Conservation (phyloP, 2,888 invertebrate species). For the Gymnocheta viridis region DNA sequence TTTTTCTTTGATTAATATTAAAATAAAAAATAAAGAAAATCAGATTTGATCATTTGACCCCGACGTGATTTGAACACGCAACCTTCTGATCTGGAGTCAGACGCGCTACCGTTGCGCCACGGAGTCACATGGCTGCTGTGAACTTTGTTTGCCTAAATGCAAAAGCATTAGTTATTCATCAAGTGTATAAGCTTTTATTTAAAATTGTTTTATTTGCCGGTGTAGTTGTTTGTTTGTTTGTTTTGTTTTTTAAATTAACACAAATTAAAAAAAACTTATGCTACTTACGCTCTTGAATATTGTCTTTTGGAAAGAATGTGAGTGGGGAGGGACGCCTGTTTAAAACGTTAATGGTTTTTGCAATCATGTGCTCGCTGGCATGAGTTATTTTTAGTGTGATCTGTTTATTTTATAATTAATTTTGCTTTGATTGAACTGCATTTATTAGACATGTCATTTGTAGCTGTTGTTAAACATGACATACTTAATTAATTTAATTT, state of each 20-base stretch:
- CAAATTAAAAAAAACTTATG: conserved; percentile 12
- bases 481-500: conserved; percentile 10
- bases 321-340: background rate
- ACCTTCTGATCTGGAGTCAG: conserved; percentile 80
- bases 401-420: conserved; percentile 2
- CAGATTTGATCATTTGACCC: conserved; percentile 74
- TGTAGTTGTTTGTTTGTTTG: too few species aligned
- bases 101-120: conserved; percentile 81
- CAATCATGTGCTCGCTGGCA: background rate
- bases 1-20: too few species aligned
- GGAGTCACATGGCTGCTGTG: conserved; percentile 71
- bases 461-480: background rate
- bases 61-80: conserved; percentile 81
- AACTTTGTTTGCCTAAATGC: background rate
- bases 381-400: conserved; percentile 8
- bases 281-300: too few species aligned
- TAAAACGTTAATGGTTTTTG: background rate
- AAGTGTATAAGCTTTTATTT: background rate
- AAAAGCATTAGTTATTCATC: background rate
- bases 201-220: background rate
- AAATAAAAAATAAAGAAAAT: background rate
- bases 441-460: conserved; percentile 3
- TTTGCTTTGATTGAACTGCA: conserved; percentile 10
- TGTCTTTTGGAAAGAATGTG: background rate
- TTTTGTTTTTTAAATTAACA: conserved; percentile 2